phyloP scores from a whole-genome alignment of 2,888 invertebrate genomes.

The Dolomedes plantarius region DNA sequence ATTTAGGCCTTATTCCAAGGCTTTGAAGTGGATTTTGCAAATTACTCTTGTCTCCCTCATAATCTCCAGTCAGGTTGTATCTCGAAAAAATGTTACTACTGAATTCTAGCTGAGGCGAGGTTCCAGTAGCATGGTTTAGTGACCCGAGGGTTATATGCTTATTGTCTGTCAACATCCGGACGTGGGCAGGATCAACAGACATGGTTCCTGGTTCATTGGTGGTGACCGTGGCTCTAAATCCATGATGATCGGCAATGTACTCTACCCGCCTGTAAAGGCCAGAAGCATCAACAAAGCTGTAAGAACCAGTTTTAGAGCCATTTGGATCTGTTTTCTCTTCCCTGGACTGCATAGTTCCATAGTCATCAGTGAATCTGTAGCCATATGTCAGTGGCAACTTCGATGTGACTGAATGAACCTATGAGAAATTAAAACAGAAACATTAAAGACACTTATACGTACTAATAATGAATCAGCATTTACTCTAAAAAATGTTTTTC shows the following conservation, averaged over 20 bases:
- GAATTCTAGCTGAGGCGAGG: constrained; percentile 42
- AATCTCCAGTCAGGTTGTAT: constrained; percentile 10
- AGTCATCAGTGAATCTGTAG: constrained; percentile 73
- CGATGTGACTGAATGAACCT: constrained; percentile 31
- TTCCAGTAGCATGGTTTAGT: background rate
- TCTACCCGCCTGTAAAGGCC: constrained; percentile 54
- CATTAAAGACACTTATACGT: background rate
- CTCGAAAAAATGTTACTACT: constrained; percentile 45
- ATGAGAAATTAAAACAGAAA: background rate
- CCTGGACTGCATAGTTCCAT: constrained; percentile 72
- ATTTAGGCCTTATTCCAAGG: background rate
- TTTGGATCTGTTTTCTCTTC: constrained; percentile 72
- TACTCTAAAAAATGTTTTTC: too few species aligned
- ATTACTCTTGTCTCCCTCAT: background rate
- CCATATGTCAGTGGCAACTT: constrained; percentile 72
- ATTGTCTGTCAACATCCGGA: constrained; percentile 28
- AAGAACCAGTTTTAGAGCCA: constrained; percentile 73
- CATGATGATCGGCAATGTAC: constrained; percentile 53
- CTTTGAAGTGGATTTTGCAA: background rate
- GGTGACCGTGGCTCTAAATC: constrained; percentile 61
- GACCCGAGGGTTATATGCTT: background rate
- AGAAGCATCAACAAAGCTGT: constrained; percentile 69
- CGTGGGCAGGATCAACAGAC: constrained; percentile 41
- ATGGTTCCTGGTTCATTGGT: constrained; percentile 62
- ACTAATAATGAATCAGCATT: too few species aligned